Percentiles rank a stretch among this genome's conserved stretches.
phyloP scores from a whole-genome alignment of 2,797 vertebrate species.

The Pygocentrus nattereri region DNA sequence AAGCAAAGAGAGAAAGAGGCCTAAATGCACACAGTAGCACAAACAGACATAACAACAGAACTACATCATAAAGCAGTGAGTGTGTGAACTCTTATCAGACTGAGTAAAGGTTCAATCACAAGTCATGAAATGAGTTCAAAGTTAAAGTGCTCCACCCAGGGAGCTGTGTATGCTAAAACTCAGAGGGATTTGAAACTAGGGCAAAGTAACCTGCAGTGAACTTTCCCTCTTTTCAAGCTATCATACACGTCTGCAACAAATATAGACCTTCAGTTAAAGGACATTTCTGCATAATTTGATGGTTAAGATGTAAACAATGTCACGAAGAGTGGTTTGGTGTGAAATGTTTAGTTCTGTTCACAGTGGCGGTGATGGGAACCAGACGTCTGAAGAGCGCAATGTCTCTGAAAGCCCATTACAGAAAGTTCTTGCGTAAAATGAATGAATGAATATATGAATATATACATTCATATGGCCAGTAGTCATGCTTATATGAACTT shows the following conservation, averaged over 20 bases:
- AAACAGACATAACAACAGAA: not conserved
- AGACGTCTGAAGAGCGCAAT: too few relatives aligned
- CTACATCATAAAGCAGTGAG: not conserved
- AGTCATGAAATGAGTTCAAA: not conserved
- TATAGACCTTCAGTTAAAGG: not conserved
- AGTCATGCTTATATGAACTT: too few relatives aligned
- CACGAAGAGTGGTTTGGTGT: too few relatives aligned
- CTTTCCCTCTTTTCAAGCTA: not conserved
- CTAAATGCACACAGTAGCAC: not conserved
- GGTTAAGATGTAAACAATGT: too few relatives aligned
- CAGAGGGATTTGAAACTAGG: not conserved
- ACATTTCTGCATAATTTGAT: too few relatives aligned
- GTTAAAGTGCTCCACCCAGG: not conserved
- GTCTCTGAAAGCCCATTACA: too few relatives aligned
- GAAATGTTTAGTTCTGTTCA: too few relatives aligned
- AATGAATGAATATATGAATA: too few relatives aligned
- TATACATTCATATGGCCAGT: too few relatives aligned
- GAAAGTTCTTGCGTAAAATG: too few relatives aligned
- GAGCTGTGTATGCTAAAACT: not conserved
- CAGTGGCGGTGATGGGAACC: too few relatives aligned
- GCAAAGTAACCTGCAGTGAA: not conserved
- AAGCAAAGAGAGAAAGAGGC: not conserved
- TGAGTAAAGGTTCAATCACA: not conserved
- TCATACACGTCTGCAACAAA: not conserved
- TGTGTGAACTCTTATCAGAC: not conserved